Percentiles rank a stretch among this genome's conserved stretches.
These are phyloP conservation scores for Bactericera cockerelli DNA, from an alignment of 1,140 invertebrate genomes.

Conservation along the genomic window DNA sequence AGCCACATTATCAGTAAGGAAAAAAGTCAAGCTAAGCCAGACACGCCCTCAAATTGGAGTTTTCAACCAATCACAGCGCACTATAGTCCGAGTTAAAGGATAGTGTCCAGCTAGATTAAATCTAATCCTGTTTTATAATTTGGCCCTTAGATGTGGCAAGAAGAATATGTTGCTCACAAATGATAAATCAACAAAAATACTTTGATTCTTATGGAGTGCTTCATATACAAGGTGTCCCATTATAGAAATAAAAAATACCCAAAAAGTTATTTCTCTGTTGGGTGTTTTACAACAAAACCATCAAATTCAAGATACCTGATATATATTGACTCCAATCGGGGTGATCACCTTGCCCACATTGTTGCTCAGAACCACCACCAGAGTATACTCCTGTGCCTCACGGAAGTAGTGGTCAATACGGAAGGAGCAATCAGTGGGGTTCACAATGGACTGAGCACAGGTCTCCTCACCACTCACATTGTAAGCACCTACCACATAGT, in stretches of 20 bases:
- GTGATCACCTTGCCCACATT: constrained; percentile 48
- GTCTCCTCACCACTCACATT: constrained; percentile 65
- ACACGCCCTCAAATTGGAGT: no score
- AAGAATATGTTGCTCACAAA: neutral
- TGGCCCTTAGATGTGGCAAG: neutral
- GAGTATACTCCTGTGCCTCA: constrained; percentile 44
- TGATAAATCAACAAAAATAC: neutral
- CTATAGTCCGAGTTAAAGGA: no score
- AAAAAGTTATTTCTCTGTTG: no score
- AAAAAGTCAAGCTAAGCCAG: neutral
- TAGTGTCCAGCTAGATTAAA: no score
- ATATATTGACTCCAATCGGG: constrained; percentile 56
- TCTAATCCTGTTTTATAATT: no score
- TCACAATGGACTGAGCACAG: constrained; percentile 28
- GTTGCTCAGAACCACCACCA: constrained; percentile 57
- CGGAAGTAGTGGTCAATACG: constrained; percentile 47
- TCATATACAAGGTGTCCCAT: no score
- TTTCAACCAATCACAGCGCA: no score
- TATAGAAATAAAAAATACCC: no score
- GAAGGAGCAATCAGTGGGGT: constrained; percentile 37
- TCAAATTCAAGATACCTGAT: no score
- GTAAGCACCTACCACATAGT: constrained; percentile 45
- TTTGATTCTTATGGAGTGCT: no score
- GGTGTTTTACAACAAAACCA: no score
- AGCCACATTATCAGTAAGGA: neutral